Evolutionary conservation across 2,888 invertebrate genomes (phyloP), one percentile per base, ranked within the genome.

Genomic region (Lepetodrilus schrolli): DNA sequence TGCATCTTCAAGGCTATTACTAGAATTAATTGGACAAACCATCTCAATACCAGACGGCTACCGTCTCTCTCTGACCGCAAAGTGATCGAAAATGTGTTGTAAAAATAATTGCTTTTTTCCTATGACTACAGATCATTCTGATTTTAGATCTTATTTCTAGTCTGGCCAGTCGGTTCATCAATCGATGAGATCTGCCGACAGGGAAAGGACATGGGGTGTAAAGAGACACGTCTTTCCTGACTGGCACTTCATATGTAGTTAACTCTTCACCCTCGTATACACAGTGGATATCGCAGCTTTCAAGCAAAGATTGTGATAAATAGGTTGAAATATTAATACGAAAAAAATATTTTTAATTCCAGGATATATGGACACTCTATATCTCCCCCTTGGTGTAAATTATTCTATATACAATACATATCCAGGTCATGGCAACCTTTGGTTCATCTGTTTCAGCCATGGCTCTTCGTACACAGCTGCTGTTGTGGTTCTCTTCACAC

Each of bases 31-130:
- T 58, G 58, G 21, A 34, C 58, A 58, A 58, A 58, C 58, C 34
- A 34, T 58, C 58, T 58, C 58, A 58, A 10, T 26, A 30, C 58
- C 58, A 58, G 58, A 58, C 58, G 34, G 58, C 23, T 30, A 58
- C 58, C 34, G 58, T 58, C 58, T 58, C 30, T 30, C n/a, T n/a
- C 58, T 30, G 34, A 58, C 58, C 58, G 34, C 58, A 58, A 58
- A 58, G 58, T 58, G 58, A 58, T 58, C 21, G 58, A 58, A 58
- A 58, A 58, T 58, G 58, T 58, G 58, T 58, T 34, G 58, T 58
- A 58, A 58, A 58, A 58, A 58, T 58, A 58, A 58, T 58, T 58
- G 58, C 58, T 58, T 58, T 58, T 58, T 58, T 58, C 58, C 58
- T 58, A 23, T 34, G 58, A 34, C 58, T 34, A 58, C 58, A 26